A percentile compares a stretch with the other conserved stretches of the same genome.
phyloP scores from a whole-genome alignment of 2,888 invertebrate genomes.

The Eustalomyia histrio region DNA sequence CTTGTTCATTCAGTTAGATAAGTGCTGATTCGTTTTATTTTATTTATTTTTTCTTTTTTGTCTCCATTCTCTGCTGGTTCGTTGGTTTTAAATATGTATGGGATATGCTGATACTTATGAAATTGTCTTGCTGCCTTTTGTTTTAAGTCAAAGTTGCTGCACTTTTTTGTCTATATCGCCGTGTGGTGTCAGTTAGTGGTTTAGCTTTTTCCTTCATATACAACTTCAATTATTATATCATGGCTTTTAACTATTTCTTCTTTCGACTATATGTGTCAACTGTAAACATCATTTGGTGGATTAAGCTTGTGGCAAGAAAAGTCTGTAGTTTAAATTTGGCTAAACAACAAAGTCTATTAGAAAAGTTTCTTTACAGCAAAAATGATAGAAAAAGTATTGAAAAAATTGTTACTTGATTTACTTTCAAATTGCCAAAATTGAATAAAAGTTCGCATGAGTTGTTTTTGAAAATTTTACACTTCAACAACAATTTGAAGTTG shows the following conservation, averaged over 20 bases:
- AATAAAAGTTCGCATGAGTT: conserved; percentile 55
- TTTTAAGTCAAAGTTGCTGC: conserved; percentile 22
- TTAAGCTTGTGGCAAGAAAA: conserved; percentile 17
- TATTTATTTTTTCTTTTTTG: conserved; percentile 18
- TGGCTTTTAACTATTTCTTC: background rate
- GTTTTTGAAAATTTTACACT: conserved; percentile 47
- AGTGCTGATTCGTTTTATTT: conserved; percentile 43
- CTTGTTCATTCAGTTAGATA: conserved; percentile 46
- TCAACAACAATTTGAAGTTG: conserved; percentile 26
- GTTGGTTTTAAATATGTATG: background rate
- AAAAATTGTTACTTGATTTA: conserved; percentile 30
- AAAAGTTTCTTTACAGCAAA: background rate
- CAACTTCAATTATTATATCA: background rate
- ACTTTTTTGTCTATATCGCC: no score
- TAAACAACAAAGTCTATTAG: background rate
- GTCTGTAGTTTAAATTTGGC: conserved; percentile 2
- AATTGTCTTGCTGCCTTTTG: conserved; percentile 39
- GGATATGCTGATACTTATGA: conserved; percentile 25
- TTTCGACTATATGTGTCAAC: background rate
- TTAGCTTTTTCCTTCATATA: no score
- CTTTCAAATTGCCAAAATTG: conserved; percentile 44
- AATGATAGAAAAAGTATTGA: background rate
- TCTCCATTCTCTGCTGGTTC: background rate
- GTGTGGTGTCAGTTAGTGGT: no score
- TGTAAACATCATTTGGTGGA: conserved; percentile 26